Evolutionary conservation across 1,140 invertebrate species (phyloP).

Genomic region (Formica exsecta): DNA sequence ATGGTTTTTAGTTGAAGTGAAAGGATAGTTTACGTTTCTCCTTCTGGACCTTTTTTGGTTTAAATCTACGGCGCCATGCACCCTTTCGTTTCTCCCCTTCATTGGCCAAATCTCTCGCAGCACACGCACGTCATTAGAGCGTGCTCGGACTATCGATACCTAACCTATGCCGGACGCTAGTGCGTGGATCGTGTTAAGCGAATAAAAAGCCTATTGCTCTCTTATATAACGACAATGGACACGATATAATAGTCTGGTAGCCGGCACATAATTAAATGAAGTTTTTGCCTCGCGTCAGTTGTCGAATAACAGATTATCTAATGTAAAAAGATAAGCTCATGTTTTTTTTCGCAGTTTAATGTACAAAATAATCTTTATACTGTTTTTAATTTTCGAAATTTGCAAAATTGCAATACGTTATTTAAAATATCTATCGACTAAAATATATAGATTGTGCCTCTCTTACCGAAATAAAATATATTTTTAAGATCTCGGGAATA

Average conservation of each 20-base stretch:
- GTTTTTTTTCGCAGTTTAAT: neutral
- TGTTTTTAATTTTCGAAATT: neutral
- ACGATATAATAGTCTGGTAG: constrained; percentile 64
- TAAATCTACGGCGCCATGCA: constrained; percentile 65
- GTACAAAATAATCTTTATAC: neutral
- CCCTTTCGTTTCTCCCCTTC: constrained; percentile 74
- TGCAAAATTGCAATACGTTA: neutral
- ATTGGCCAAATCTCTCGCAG: constrained; percentile 85
- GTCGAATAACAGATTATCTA: constrained; percentile 30
- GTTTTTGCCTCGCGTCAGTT: neutral
- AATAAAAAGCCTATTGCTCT: constrained; percentile 82
- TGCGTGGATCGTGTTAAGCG: constrained; percentile 82
- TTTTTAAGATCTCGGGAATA: constrained; percentile 4
- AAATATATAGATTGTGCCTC: neutral
- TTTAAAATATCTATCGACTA: neutral
- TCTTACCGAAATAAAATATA: neutral
- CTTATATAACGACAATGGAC: constrained; percentile 62
- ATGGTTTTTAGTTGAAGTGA: constrained; percentile 17
- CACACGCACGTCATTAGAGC: constrained; percentile 85
- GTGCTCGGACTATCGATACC: constrained; percentile 82
- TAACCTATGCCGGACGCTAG: constrained; percentile 79
- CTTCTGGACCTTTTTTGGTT: constrained; percentile 70
- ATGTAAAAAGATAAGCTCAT: neutral
- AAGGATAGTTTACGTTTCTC: constrained; percentile 26
- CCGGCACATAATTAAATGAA: constrained; percentile 24